Base-by-base conservation (phyloP, 2,113 vertebrate species). In the Bufo gargarizans region DNA sequence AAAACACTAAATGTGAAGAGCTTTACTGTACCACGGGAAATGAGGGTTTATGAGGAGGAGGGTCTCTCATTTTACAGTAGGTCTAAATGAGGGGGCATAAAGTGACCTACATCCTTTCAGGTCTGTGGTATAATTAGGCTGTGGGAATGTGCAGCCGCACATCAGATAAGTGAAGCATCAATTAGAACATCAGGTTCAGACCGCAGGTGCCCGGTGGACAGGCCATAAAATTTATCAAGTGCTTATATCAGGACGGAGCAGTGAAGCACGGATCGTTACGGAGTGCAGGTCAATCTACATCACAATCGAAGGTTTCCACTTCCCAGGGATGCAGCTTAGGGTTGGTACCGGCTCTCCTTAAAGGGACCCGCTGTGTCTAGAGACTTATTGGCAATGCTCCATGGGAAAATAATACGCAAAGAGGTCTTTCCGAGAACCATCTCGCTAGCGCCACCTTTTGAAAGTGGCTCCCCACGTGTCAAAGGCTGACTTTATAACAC, bases 161-260 rank as follows among this genome's bases (percentile, higher is more conserved):
- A 87, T 87, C 77, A 88, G 79, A 63, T 88, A 88, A 88, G 67
- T 12, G 33, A 77, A 65, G 58, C 11, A 45, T 63, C 76, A 79
- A 86, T 79, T 55, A 86, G 56, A 50, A 49, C 33, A 76, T 69
- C 22, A 72, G 79, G 67, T 61, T 88, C 11, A 76, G 33, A 33
- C 59, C n/a, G 45, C 65, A 55, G 33, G 50, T 65, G 85, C 47
- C 33, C 84, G 12, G 58, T n/a, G 69, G 61, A n/a, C 50, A 65
- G 45, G 19, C 43, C 86, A 56, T 82, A 33, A 82, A 76, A 72
- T 56, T 76, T 88, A 88, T 88, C 79, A 61, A 83, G n/a, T 16
- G 47, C 12, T 82, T 20, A 33, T 20, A 82, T 82, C 86, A 58
- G 33, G 79, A 82, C 19, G 20, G 69, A 82, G 65, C 65, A 82